Base-by-base conservation (phyloP, 2,888 invertebrate genomes). In the Eupithecia insigniata region DNA sequence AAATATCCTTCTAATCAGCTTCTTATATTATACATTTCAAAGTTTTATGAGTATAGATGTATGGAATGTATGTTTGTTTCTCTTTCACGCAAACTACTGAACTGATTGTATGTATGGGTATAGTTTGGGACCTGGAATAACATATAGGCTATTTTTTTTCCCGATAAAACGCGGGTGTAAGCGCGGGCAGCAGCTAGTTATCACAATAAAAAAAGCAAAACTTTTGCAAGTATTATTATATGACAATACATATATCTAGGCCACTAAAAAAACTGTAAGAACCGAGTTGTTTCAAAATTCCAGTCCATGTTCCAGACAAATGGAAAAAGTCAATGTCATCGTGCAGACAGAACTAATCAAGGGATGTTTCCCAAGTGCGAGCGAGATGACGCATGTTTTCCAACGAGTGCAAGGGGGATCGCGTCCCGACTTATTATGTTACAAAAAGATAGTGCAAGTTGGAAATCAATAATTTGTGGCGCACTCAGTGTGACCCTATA, bases 401-500 rank as follows among this genome's bases (percentile, higher is more conserved):
- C 18, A 32, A 8, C 26, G 39, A 26, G 88, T 71, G 84, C 43
- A 82, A 89, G 82, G n/a, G 86, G 85, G 89, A 88, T 64, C 55
- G 80, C 71, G 80, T 34, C 28, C 28, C 43, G 39, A 69, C 62
- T 58, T 70, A 76, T 83, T 85, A 87, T 84, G 85, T 88, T 86
- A 82, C 83, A 84, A 86, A 87, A 85, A 85, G 87, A 83, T 87
- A 85, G 82, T 81, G 82, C 80, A 84, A 86, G 84, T 84, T 84
- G 85, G 86, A 89, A 91, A 91, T 91, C 91, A 84, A 91, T 91
- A 91, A 60, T 22, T n/a, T 26, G 26, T 67, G 73, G 14, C 70
- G 73, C 30, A 74, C 72, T 70, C 66, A 36, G 39, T 39, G 51
- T 64, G 69, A 69, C 69, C 69, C 73, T 58, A 65, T 66, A 66